Percentiles rank a stretch among this genome's conserved stretches.
Evolutionary conservation across 2,113 vertebrate species (phyloP).

Genomic region (Arenaria interpres): DNA sequence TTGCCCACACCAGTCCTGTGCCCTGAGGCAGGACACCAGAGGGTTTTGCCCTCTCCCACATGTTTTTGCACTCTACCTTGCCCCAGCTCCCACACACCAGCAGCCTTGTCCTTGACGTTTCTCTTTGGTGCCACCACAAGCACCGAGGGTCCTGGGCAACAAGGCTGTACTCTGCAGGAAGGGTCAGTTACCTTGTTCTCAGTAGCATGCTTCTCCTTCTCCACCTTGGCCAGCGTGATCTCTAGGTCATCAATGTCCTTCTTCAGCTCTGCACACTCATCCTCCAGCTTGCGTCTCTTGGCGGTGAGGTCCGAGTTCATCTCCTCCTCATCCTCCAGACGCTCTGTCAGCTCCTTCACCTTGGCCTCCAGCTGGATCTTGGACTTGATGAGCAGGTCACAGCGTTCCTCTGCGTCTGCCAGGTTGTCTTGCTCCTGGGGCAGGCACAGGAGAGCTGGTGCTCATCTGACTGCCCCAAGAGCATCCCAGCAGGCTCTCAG

Average conservation of each 20-base stretch:
- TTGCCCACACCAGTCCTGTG: not conserved
- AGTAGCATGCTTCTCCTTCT: slow-evolving; percentile 94
- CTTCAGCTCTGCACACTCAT: slow-evolving; percentile 91
- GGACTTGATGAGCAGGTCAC: slow-evolving; percentile 91
- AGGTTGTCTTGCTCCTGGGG: slow-evolving; percentile 93
- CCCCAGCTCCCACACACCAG: not conserved
- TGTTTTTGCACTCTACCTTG: not conserved
- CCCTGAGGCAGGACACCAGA: not conserved
- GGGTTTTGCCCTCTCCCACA: not conserved
- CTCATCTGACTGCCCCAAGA: not conserved
- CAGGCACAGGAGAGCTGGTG: not conserved
- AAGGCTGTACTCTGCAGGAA: not conserved
- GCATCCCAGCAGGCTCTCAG: not conserved
- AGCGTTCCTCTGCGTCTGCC: slow-evolving; percentile 90
- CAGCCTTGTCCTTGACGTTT: not conserved
- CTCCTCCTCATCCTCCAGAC: slow-evolving; percentile 93
- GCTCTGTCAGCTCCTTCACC: slow-evolving; percentile 87
- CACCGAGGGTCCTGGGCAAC: not conserved
- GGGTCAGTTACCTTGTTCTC: slow-evolving; percentile 87
- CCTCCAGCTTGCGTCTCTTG: slow-evolving; percentile 91
- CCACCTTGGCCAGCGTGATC: slow-evolving; percentile 90
- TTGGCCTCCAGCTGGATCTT: slow-evolving; percentile 93
- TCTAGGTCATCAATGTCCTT: slow-evolving; percentile 95
- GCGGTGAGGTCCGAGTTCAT: slow-evolving; percentile 83
- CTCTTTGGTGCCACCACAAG: not conserved